Conservation (phyloP, 92 coral and sea anemone genomes). For the Pocillopora meandrina region DNA sequence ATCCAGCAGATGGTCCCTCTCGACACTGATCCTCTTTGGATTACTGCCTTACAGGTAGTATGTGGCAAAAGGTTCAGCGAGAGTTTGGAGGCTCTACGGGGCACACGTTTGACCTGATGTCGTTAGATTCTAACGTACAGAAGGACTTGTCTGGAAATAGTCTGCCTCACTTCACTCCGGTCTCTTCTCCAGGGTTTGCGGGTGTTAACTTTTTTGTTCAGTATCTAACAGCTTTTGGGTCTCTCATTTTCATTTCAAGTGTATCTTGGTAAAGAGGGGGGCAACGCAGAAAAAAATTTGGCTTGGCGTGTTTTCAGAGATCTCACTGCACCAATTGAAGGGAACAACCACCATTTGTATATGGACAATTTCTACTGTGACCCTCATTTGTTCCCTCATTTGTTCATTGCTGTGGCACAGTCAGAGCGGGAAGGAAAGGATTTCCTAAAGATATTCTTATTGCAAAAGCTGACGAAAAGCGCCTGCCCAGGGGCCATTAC, state of each 20-base stretch:
- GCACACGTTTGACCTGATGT: conserved; percentile 59
- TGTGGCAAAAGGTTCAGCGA: conserved; percentile 37
- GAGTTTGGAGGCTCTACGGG: conserved; percentile 41
- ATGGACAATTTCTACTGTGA: conserved; percentile 55
- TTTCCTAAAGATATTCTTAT: no score
- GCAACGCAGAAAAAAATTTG: conserved; percentile 26
- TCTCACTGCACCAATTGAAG: conserved; percentile 15
- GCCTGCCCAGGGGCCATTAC: not conserved
- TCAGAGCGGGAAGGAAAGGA: no score
- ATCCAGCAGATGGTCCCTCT: conserved; percentile 59
- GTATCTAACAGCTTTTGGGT: conserved; percentile 5
- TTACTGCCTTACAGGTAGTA: conserved; percentile 31
- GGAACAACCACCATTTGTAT: conserved; percentile 40
- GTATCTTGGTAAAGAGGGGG: not conserved
- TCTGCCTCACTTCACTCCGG: conserved; percentile 45
- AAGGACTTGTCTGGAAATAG: conserved; percentile 26
- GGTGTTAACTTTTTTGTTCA: conserved; percentile 52
- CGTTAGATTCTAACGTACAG: conserved; percentile 55
- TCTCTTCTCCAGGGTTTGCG: conserved; percentile 38
- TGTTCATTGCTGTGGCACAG: not conserved
- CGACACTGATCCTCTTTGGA: conserved; percentile 31
- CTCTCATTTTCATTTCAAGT: conserved; percentile 22
- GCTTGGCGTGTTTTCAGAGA: conserved; percentile 38
- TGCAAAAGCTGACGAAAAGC: no score
- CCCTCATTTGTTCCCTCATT: conserved; percentile 46